These are phyloP conservation scores for Euwallacea similis DNA, from an alignment of 1,140 invertebrate species.

Conservation along the genomic window DNA sequence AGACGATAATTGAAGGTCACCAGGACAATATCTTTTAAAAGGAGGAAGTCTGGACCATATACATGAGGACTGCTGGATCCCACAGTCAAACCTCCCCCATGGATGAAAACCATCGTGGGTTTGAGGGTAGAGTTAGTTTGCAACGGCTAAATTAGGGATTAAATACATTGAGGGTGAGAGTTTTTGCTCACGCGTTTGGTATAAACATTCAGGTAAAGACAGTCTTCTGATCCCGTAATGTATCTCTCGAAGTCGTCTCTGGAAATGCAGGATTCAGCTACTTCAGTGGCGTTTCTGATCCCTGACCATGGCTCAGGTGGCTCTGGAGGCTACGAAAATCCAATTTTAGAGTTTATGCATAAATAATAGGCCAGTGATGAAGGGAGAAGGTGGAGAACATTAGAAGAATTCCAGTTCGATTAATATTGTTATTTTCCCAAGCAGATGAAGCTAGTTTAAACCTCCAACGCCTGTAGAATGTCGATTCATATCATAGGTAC, in stretches of 20 bases:
- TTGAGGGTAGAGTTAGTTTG: slow-evolving; percentile 10
- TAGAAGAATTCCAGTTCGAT: no score
- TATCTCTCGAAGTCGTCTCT: slow-evolving; percentile 34
- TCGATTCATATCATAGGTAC: no score
- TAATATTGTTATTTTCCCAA: no score
- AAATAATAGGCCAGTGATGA: neutral
- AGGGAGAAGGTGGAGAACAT: no score
- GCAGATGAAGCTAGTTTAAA: neutral
- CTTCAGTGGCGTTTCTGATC: slow-evolving; percentile 58
- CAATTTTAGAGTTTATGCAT: neutral
- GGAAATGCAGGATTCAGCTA: slow-evolving; percentile 59
- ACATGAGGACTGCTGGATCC: slow-evolving; percentile 60
- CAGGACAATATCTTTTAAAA: slow-evolving; percentile 59
- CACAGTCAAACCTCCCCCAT: slow-evolving; percentile 62
- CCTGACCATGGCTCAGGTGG: slow-evolving; percentile 60
- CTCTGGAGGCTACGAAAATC: slow-evolving; percentile 57
- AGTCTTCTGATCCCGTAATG: slow-evolving; percentile 58
- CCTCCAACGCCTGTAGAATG: no score
- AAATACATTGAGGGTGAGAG: neutral
- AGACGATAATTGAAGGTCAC: slow-evolving; percentile 58
- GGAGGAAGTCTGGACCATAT: slow-evolving; percentile 64
- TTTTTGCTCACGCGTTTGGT: slow-evolving; percentile 52
- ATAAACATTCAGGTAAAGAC: slow-evolving; percentile 61
- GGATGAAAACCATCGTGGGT: slow-evolving; percentile 68
- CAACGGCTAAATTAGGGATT: neutral